These are phyloP conservation scores for Limnephilus auricula DNA, from an alignment of 2,888 invertebrate species.

Conservation along the genomic window DNA sequence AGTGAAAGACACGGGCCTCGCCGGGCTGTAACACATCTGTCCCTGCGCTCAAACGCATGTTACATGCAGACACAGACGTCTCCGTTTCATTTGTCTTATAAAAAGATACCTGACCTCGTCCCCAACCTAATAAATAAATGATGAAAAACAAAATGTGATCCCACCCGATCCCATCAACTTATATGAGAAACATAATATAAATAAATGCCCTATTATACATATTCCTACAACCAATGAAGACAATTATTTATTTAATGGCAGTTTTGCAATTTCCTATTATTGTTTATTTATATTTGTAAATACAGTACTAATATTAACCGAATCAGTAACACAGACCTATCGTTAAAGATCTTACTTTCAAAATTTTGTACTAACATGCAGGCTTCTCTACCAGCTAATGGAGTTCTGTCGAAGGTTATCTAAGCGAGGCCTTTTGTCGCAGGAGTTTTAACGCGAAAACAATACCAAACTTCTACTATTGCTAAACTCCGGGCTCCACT, in stretches of 20 bases:
- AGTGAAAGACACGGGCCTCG: too few species aligned
- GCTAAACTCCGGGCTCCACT: neutral
- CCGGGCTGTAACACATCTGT: too few species aligned
- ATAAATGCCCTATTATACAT: conserved; percentile 6
- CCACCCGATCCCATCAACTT: neutral
- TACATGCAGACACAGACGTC: neutral
- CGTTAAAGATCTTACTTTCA: conserved; percentile 43
- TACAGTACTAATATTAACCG: conserved; percentile 11
- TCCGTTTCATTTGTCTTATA: neutral
- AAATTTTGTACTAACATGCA: conserved; percentile 48
- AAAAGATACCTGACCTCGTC: neutral
- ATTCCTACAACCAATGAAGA: neutral
- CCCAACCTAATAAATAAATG: neutral
- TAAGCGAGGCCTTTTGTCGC: neutral
- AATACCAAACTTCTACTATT: neutral
- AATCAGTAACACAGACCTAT: conserved; percentile 29
- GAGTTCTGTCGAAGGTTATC: neutral
- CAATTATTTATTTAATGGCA: conserved; percentile 26
- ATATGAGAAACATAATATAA: neutral
- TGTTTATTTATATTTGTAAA: conserved; percentile 31
- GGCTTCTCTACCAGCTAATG: conserved; percentile 33
- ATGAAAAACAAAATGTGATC: neutral
- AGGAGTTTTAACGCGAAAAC: neutral
- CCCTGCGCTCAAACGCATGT: neutral
- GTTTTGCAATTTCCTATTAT: conserved; percentile 30